Base-by-base conservation (phyloP, 2,113 vertebrate genomes). In the Eurypyga helias region DNA sequence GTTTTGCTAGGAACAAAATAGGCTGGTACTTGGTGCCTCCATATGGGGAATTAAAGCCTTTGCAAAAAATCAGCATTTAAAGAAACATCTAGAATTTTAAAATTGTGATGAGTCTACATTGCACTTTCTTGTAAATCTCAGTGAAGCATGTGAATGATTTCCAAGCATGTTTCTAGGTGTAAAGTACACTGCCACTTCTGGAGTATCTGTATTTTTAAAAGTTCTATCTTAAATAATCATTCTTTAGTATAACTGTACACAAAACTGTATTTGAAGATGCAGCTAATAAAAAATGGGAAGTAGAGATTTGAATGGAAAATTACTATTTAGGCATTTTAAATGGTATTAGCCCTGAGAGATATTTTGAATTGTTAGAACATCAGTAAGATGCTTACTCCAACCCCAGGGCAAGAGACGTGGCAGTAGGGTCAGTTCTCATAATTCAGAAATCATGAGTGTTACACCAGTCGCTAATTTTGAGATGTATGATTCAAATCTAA, bases 1-100 rank as follows among this genome's bases (percentile, higher is more conserved):
- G 45, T 89, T 96, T 87, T 96, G 78, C 90, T 84, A 81, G 85
- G 51, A 92, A 95, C 78, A 94, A 95, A 96, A 89, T 73, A 73
- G 91, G 60, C 49, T 93, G 61, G 55, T 73, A 83, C 64, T 87
- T 70, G 83, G 64, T 91, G 87, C 51, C 54, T 95, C 87, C 75
- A 64, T 64, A 75, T 67, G 49, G 93, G 94, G 94, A 95, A 96
- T 94, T 89, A 84, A 78, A 96, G 34, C 51, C 54, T 90, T 62
- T 62, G 41, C 71, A 95, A 96, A 90, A 95, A 62, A 61, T 28
- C 58, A 81, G 72, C 64, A 58, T 80, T 93, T 92, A 92, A 93
- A 93, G 83, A 86, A 93, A 90, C n/a, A 81, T 33, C 46, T 60
- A 54, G 55, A 87, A 84, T 84, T 73, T 73, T 70, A 75, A 81